Conservation (phyloP, 1,140 invertebrate species). For the Trichonephila inaurata region DNA sequence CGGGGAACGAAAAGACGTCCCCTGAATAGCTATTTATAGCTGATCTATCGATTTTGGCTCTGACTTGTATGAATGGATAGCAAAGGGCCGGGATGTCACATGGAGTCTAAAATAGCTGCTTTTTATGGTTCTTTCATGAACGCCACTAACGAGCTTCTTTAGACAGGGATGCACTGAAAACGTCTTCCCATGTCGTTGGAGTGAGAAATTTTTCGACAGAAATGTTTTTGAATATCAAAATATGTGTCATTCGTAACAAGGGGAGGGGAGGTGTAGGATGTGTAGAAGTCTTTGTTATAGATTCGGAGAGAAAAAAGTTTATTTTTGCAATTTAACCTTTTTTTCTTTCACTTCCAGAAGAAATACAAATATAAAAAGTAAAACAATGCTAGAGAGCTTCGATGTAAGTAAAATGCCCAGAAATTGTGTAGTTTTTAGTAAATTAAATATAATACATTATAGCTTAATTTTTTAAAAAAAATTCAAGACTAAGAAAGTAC, state of each 20-base stretch:
- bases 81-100: neutral
- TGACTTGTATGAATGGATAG: slow-evolving; percentile 37
- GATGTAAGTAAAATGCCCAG: too few species aligned
- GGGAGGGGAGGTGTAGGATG: neutral
- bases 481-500: too few species aligned
- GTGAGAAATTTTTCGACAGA: neutral
- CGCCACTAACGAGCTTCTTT: neutral
- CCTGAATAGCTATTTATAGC: slow-evolving; percentile 55
- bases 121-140: slow-evolving; percentile 11
- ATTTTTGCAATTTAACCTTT: neutral
- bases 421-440: too few species aligned
- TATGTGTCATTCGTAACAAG: neutral
- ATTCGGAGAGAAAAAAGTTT: neutral
- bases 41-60: slow-evolving; percentile 48
- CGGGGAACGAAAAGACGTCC: neutral
- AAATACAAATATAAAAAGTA: too few species aligned
- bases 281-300: neutral
- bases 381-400: too few species aligned
- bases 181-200: neutral
- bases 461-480: too few species aligned
- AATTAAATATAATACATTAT: too few species aligned
- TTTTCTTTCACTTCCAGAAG: too few species aligned
- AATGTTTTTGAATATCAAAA: slow-evolving; percentile 22
- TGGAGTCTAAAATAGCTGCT: slow-evolving; percentile 30
- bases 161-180: neutral